These are phyloP conservation scores for Cephalopterus ornatus DNA, from an alignment of 2,113 vertebrate species.

Conservation along the genomic window DNA sequence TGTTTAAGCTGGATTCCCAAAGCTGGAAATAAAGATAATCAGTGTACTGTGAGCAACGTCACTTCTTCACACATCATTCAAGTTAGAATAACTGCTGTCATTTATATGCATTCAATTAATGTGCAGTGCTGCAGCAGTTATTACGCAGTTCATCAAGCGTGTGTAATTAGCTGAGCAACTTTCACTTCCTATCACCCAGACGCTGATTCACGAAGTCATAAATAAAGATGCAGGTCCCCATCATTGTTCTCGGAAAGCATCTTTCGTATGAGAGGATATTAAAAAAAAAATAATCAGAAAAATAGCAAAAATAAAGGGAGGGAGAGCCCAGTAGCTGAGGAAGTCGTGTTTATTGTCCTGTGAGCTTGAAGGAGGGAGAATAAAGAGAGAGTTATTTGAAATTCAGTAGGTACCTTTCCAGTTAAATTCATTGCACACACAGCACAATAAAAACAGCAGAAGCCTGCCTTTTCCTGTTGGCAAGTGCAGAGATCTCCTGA, in stretches of 20 bases:
- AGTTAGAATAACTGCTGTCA: constrained; percentile 71
- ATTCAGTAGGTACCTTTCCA: neutral
- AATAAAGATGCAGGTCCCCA: constrained; percentile 75
- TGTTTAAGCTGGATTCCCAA: neutral
- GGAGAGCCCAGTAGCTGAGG: neutral
- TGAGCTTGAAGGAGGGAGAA: neutral
- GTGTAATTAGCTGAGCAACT: constrained; percentile 82
- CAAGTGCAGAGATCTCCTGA: neutral
- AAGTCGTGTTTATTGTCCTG: neutral
- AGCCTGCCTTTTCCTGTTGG: neutral
- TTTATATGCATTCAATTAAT: constrained; percentile 73
- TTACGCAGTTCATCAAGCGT: constrained; percentile 76
- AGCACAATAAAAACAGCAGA: neutral
- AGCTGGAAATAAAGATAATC: constrained; percentile 10
- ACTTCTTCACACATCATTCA: constrained; percentile 57
- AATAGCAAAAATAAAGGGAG: neutral
- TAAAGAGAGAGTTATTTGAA: neutral
- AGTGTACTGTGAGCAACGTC: constrained; percentile 23
- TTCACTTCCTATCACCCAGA: constrained; percentile 74
- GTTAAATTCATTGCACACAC: neutral
- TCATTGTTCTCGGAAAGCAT: constrained; percentile 46
- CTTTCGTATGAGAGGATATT: neutral
- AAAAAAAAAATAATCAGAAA: neutral
- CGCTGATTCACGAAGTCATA: constrained; percentile 77
- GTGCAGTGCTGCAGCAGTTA: constrained; percentile 68